Percentiles rank a stretch among this genome's conserved stretches.
These are phyloP conservation scores for Xenus cinereus DNA, from an alignment of 2,113 vertebrate genomes.

Conservation along the genomic window DNA sequence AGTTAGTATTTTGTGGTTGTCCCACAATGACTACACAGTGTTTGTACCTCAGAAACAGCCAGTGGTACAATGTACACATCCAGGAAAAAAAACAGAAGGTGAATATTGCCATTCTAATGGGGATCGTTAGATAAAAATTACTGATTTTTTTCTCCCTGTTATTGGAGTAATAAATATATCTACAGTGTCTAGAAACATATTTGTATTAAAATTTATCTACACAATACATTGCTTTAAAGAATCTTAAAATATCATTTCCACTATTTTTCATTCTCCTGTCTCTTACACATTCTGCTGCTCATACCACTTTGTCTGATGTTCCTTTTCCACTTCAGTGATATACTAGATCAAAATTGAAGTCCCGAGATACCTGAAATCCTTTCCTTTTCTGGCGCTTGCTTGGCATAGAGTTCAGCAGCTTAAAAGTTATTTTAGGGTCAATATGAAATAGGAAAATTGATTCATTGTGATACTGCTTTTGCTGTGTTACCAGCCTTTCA, in stretches of 20 bases:
- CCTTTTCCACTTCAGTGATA: not conserved
- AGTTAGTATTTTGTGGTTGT: not conserved
- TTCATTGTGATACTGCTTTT: not conserved
- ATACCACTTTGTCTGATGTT: not conserved
- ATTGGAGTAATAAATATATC: not conserved
- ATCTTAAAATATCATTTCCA: not conserved
- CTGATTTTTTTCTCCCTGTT: not conserved
- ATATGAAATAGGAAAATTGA: not conserved
- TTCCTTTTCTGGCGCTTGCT: not conserved
- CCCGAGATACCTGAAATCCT: not conserved
- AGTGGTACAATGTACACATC: not conserved
- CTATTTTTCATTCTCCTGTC: not conserved
- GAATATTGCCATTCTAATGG: not conserved
- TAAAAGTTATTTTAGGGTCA: not conserved
- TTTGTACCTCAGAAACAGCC: not conserved
- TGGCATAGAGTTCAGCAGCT: not conserved
- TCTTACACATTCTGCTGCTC: not conserved
- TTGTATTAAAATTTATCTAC: not conserved
- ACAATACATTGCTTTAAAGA: not conserved
- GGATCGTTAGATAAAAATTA: not conserved
- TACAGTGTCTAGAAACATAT: not conserved
- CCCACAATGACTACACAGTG: not conserved
- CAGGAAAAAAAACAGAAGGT: not conserved
- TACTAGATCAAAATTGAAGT: not conserved
- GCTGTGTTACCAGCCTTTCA: not conserved